Conservation (phyloP, 2,797 vertebrate species). For the Threskiornis aethiopicus region DNA sequence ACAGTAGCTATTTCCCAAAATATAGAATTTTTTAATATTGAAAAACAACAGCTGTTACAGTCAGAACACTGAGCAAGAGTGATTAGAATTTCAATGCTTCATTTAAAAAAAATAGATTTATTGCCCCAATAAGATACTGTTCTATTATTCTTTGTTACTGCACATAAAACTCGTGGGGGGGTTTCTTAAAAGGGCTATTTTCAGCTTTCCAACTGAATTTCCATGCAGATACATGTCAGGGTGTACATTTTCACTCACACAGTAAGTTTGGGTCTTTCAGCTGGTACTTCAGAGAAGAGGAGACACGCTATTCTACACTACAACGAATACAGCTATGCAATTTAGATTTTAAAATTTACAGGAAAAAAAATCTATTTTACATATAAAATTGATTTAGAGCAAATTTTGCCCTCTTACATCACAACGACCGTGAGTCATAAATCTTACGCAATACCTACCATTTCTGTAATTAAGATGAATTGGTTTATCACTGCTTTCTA, state of each 20-base stretch:
- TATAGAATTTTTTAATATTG: background rate
- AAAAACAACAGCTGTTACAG: conserved; percentile 50
- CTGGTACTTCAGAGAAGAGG: background rate
- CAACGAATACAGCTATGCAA: background rate
- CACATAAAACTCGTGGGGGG: background rate
- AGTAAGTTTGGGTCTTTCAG: background rate
- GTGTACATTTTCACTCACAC: background rate
- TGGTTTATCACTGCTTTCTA: background rate
- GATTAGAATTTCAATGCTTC: background rate
- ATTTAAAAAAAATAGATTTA: background rate
- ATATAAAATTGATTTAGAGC: background rate
- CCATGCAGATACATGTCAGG: fast-evolving
- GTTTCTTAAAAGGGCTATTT: background rate
- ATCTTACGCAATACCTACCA: fast-evolving
- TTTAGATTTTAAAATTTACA: background rate
- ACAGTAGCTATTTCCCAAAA: conserved; percentile 27
- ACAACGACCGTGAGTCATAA: background rate
- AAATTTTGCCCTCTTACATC: background rate
- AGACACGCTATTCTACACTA: fast-evolving
- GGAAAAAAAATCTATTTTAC: background rate
- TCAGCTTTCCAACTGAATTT: background rate
- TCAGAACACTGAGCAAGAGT: background rate
- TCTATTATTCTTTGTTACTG: background rate
- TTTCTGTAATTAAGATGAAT: background rate
- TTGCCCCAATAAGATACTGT: background rate